Evolutionary conservation across 2,113 vertebrate genomes (phyloP), one percentile per base, ranked within the genome.

Genomic region (Stomatorhinus ivindoensis): DNA sequence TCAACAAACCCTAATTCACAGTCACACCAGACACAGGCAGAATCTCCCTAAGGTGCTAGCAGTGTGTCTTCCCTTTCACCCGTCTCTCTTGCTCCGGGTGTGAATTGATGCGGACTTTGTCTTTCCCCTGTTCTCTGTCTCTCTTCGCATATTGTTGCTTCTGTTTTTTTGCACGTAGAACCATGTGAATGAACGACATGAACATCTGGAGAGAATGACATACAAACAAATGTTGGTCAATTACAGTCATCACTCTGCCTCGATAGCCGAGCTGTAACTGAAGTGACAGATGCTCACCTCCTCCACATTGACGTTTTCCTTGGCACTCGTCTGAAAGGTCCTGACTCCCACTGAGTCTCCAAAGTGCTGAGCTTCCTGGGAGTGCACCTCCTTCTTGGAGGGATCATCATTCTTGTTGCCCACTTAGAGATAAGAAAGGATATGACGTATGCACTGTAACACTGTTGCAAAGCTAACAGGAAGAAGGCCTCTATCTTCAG

Each of bases 401-500:
- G 96, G 95, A 90, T 97, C 96, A 8, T 97, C 97, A 4, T 94
- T 96, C 89, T 97, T 97, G 93, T 97, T 97, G 69, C 97, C 97
- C 91, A 97, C 97, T 97, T 91, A 1, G 69, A 13, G 9, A 15
- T 69, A 51, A 89, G 39, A 27, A 46, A 73, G 31, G 44, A 61
- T 11, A 42, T 11, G 13, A 35, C 15, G 13, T 65, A 84, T 50
- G n/a, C n/a, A n/a, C n/a, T n/a, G 39, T n/a, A 13, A 4, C 9
- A 11, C 58, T 27, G 17, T 4, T 24, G 58, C 58, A 24, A 61
- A 61, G 24, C 27, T 73, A 31, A 73, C 31, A 73, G 69, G 9
- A 35, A 15, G n/a, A 35, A 35, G 13, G 31, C 69, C 31, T 35
- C 31, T 61, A 31, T 65, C n/a, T 31, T 27, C 46, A 31, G 2